Base-by-base conservation (phyloP, 2,113 vertebrate genomes). In the Oostethus manadensis region DNA sequence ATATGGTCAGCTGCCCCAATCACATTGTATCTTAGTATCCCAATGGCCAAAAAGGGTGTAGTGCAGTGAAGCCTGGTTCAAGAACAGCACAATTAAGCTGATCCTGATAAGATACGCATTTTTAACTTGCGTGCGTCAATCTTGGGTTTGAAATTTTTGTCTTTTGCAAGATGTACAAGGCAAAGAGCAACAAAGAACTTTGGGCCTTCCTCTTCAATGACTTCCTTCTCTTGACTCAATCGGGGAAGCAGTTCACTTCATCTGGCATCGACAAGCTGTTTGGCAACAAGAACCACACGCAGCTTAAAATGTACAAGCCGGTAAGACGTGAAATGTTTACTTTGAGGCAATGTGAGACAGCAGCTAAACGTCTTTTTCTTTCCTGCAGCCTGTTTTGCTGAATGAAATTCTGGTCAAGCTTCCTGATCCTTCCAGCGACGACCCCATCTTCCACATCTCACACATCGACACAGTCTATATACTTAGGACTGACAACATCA, bases 331-430 rank as follows among this genome's bases (percentile, higher is more conserved):
- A 21, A 43, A 50, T n/a, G 8, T 60, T 16, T 15, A 14, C 16
- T 23, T 58, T 50, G 6, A 20, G 29, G 13, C 38, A 42, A 4
- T 14, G 38, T 13, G 38, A 42, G 38, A 42, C 13, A 4, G 38
- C 38, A 14, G 38, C 62, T 38, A 17, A 43, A 57, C 15, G 22
- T 58, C 29, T 2, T 54, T 35, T 53, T 51, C 3, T 70, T 26
- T 23, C 70, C 71, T 82, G 18, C 62, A 99, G 97, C 95, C 95
- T 2, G 83, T 98, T 77, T 92, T 99, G 73, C 90, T 99, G 16
- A 98, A 99, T 16, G 96, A 99, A 89, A 93, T 96, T 64, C 74
- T 98, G 10, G 95, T 96, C 76, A 99, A 98, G 58, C 75, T 96
- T 66, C 94, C 94, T 4, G 97, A 98, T 72, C 93, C 94, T 11